Percentiles rank a stretch among this genome's conserved stretches.
phyloP scores from a whole-genome alignment of 2,888 invertebrate genomes.

The Drosophila gaucha region DNA sequence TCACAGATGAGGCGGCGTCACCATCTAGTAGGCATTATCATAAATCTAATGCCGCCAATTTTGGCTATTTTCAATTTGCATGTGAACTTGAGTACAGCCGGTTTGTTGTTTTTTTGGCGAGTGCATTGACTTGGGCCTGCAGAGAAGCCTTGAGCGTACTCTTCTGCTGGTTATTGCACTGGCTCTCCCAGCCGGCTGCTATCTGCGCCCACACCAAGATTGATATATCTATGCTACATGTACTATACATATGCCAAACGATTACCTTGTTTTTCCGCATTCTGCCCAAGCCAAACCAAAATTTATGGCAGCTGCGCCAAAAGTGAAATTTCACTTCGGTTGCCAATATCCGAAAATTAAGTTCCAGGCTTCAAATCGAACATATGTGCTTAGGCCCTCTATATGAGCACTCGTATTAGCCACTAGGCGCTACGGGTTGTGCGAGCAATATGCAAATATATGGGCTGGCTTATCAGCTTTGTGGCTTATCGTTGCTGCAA shows the following conservation, averaged over 20 bases:
- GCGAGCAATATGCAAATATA: conserved; percentile 66
- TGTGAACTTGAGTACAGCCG: conserved; percentile 67
- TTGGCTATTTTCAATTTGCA: conserved; percentile 69
- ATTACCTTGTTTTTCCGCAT: conserved; percentile 57
- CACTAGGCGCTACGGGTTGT: conserved; percentile 29
- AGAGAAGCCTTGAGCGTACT: conserved; percentile 44
- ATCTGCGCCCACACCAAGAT: conserved; percentile 40
- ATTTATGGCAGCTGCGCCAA: conserved; percentile 61
- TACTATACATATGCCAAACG: conserved; percentile 12
- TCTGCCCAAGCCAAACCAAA: conserved; percentile 12
- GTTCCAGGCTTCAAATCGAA: conserved; percentile 31
- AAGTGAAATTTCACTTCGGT: conserved; percentile 8
- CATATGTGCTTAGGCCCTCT: conserved; percentile 32
- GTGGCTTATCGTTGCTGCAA: conserved; percentile 54
- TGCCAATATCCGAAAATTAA: conserved; percentile 37
- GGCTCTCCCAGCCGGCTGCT: conserved; percentile 19
- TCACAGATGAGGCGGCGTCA: conserved; percentile 41
- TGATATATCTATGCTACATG: conserved; percentile 32
- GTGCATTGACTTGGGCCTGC: conserved; percentile 63
- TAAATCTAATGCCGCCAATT: conserved; percentile 69
- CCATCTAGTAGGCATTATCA: conserved; percentile 47
- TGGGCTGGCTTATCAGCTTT: conserved; percentile 59
- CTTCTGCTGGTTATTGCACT: conserved; percentile 60
- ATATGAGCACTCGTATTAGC: conserved; percentile 35
- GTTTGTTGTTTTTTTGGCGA: conserved; percentile 8